phyloP scores from a whole-genome alignment of 2,888 invertebrate genomes.

The Vesta saturnalis region DNA sequence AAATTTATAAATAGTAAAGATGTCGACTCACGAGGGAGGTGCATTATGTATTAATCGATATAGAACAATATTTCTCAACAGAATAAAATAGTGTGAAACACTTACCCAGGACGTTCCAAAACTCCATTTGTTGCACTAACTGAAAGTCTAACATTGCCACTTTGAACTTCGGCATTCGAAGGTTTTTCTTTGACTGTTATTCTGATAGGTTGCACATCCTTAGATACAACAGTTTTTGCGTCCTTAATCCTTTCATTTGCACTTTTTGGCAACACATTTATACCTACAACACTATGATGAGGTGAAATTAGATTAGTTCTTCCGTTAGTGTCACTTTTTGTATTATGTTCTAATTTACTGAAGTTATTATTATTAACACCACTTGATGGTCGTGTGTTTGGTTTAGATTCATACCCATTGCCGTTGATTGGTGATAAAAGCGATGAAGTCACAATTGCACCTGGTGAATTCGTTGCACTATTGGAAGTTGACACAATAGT shows the following conservation, averaged over 20 bases:
- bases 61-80: neutral
- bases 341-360: neutral
- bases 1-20: too few relatives aligned
- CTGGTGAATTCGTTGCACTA: neutral
- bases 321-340: constrained; percentile 11
- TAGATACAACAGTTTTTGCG: constrained; percentile 56
- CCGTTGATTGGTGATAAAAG: neutral
- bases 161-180: constrained; percentile 59
- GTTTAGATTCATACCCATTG: neutral
- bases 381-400: neutral
- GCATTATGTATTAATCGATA: too few relatives aligned
- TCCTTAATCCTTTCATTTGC: constrained; percentile 55
- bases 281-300: constrained; percentile 6
- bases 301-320: constrained; percentile 4
- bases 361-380: neutral
- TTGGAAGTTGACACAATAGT: neutral
- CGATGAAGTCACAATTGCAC: neutral
- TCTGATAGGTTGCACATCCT: constrained; percentile 60
- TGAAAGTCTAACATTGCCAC: constrained; percentile 58
- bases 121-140: constrained; percentile 56
- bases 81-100: too few relatives aligned
- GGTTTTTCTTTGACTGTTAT: constrained; percentile 60
- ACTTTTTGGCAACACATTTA: constrained; percentile 42
- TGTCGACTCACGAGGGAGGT: too few relatives aligned
- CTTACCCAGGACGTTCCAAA: constrained; percentile 58